Base-by-base conservation (phyloP, 2,113 vertebrate species). In the Hymenochirus boettgeri region DNA sequence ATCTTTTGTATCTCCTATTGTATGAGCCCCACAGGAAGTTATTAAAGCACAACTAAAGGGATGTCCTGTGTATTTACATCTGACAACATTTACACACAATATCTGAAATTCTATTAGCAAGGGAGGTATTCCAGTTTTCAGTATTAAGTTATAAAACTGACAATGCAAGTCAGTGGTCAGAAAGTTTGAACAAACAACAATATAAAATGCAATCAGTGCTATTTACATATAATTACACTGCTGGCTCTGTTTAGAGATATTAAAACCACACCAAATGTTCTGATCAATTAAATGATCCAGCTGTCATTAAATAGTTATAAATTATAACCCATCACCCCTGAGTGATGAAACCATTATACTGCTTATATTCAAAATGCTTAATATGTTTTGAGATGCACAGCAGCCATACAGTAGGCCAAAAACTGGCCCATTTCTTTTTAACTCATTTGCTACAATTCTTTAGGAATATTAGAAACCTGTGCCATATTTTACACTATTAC, bases 331-430 rank as follows among this genome's bases (percentile, higher is more conserved):
- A 26, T 58, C 29, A 27, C 7, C 37, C 31, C 35, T 27, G 56
- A 59, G 51, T 21, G 17, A 26, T 67, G 52, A 58, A 58, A 8
- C 23, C n/a, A 29, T 10, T 10, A 31, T 55, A 29, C n/a, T n/a
- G n/a, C n/a, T n/a, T n/a, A 17, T 12, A 29, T n/a, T n/a, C 18
- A 48, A 15, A 48, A 35, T 48, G 2, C n/a, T n/a, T 19, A 3
- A 3, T 10, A 29, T 26, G 26, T 7, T 15, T 6, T 2, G 25
- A 27, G 52, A 29, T 54, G 25, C 17, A 54, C 2, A 26, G 3
- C 17, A 54, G 17, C 13, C n/a, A 18, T 5, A 27, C 24, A 27
- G 15, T 18, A 3, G 17, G 7, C 4, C 51, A 6, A 13, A 25
- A 26, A 2, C n/a, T 54, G 19, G 46, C 19, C 52, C n/a, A 29